These are phyloP conservation scores for Synergus itoensis DNA, from an alignment of 2,888 invertebrate species.

Conservation along the genomic window DNA sequence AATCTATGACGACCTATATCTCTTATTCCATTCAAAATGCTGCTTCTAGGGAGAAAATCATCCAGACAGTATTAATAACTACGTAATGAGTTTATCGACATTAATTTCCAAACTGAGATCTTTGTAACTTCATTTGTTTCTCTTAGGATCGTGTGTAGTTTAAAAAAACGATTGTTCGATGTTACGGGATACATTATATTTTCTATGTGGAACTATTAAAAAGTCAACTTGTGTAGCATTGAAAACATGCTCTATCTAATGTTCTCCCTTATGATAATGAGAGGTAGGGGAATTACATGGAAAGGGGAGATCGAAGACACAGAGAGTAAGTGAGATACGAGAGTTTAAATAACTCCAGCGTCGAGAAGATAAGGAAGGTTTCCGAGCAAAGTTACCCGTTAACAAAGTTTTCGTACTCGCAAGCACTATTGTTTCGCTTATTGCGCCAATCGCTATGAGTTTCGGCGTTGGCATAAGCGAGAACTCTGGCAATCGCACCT, in stretches of 20 bases:
- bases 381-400: slow-evolving; percentile 52
- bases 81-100: background rate
- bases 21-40: background rate
- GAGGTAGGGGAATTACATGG: slow-evolving; percentile 47
- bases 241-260: slow-evolving; percentile 42
- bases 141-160: background rate
- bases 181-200: background rate
- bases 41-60: background rate
- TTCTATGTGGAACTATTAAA: background rate
- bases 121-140: too few relatives aligned
- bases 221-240: slow-evolving; percentile 40
- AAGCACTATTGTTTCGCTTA: slow-evolving; percentile 68
- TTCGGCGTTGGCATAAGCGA: slow-evolving; percentile 61
- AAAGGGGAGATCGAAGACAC: slow-evolving; percentile 53
- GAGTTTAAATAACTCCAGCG: slow-evolving; percentile 66
- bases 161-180: background rate
- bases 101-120: background rate
- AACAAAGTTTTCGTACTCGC: slow-evolving; percentile 61
- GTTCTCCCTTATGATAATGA: slow-evolving; percentile 22
- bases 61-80: background rate
- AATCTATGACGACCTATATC: background rate
- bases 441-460: slow-evolving; percentile 66
- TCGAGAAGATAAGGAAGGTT: slow-evolving; percentile 62
- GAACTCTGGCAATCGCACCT: slow-evolving; percentile 38
- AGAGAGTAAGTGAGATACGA: slow-evolving; percentile 52